Base-by-base conservation (phyloP, 2,888 invertebrate genomes). In the Brenthis daphne region DNA sequence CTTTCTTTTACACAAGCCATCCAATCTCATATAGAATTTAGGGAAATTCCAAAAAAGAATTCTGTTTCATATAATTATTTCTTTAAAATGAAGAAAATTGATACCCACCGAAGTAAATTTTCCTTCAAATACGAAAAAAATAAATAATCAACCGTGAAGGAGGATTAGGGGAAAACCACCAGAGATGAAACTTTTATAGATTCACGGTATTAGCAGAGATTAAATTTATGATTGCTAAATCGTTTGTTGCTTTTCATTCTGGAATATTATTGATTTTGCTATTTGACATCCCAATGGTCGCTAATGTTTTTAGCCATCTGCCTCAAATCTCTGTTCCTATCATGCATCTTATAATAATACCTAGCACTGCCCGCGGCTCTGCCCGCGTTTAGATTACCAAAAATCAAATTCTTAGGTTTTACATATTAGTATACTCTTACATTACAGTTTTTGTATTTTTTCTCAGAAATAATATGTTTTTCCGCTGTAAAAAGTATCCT, bases 121-220 rank as follows among this genome's bases (percentile, higher is more conserved):
- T 43, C 33, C 50, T 37, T 53, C 13, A 57, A 51, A 56, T n/a
- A 54, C 37, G 61, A 67, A 71, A 61, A 65, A 70, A 71, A 74
- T 66, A 70, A 69, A 72, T 71, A 68, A 73, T 69, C 63, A 65
- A 37, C 56, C 57, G 60, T 55, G 64, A 68, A 71, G 43, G 63
- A 33, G 66, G 57, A 65, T 56, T 57, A 68, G 50, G 64, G 33
- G 48, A 14, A 60, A 33, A 50, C 54, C 57, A 65, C 16, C 58
- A 53, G 50, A 54, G 29, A 37, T 53, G 65, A 58, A 67, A 57
- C 58, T 66, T 54, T 64, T 57, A 64, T 50, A 48, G 68, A 65
- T 67, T 64, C 65, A 12, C 53, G 53, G 53, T 24, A 43, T 57
- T 65, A 61, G 57, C 57, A 55, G 55, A 67, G 69, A 74, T 73